Evolutionary conservation across 2,113 vertebrate genomes (phyloP), one percentile per base, ranked within the genome.

Genomic region (Donacobius atricapilla): DNA sequence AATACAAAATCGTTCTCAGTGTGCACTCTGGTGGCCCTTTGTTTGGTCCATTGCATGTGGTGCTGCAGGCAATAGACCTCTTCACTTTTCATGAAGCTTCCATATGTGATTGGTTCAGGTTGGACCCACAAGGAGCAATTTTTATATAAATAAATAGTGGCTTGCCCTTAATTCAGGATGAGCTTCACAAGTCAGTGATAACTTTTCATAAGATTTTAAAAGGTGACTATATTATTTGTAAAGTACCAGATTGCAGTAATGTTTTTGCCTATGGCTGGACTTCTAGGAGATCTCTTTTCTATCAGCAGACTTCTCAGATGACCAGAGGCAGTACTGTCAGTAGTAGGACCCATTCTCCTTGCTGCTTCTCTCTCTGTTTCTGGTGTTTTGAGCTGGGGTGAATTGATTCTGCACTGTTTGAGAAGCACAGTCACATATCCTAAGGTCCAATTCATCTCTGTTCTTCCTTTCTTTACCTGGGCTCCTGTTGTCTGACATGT

Each of bases 401-500:
- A 85, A 64, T 48, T 54, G 48, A 68, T 90, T 94, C 83, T 76
- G 61, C 69, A 50, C 40, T 78, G 66, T 83, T 78, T 45, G 64
- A 92, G 81, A 75, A 91, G 39, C 13, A 8, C 17, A 83, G 56
- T 72, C 47, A 37, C 35, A 15, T 94, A 87, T 37, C 51, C 17
- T 47, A 80, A 89, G 25, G 53, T 89, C 76, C 83, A 47, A 10
- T 73, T 37, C 90, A 81, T 83, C 64, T 91, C 51, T 83, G 28
- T 90, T 94, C 76, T 96, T 96, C 90, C 61, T 21, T 89, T 88
- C 79, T 92, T 79, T 51, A 53, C 58, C 40, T 75, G 40, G 66
- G 92, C 87, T 96, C 83, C 83, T 92, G 63, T 82, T 94, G 71
- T 96, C 91, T 96, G 84, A 93, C 92, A 87, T 61, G 17, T 88